A percentile compares a stretch with the other conserved stretches of the same genome.
phyloP scores from a whole-genome alignment of 2,888 invertebrate genomes.

The Caenorhabditis afra region DNA sequence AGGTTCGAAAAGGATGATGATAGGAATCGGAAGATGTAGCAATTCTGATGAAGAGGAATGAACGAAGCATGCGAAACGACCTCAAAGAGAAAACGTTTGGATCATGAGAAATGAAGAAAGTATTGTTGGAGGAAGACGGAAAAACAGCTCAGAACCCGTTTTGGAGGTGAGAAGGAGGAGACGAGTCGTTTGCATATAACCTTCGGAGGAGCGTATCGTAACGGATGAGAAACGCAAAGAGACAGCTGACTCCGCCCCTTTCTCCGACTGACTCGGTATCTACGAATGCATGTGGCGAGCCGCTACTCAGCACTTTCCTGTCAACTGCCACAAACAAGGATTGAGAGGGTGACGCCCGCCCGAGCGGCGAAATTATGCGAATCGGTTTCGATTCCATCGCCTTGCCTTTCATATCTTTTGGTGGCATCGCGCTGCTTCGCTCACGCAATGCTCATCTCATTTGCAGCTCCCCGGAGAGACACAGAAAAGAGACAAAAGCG shows the following conservation, averaged over 20 bases:
- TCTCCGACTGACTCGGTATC: constrained; percentile 8
- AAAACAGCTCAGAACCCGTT: constrained; percentile 50
- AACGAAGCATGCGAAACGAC: constrained; percentile 6
- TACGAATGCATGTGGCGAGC: too few species aligned
- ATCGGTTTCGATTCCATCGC: constrained; percentile 10
- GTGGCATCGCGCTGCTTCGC: constrained; percentile 30
- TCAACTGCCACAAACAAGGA: too few species aligned
- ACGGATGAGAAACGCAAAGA: constrained; percentile 7
- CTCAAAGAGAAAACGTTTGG: constrained; percentile 3
- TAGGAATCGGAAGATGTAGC: constrained; percentile 26
- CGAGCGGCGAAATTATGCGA: constrained; percentile 30
- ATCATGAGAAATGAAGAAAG: constrained; percentile 8
- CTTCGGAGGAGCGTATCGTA: constrained; percentile 50
- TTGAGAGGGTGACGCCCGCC: not conserved
- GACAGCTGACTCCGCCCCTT: constrained; percentile 1
- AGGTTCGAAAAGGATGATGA: constrained; percentile 19
- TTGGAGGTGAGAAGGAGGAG: constrained; percentile 19
- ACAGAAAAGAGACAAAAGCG: constrained; percentile 32
- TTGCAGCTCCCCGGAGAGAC: constrained; percentile 23
- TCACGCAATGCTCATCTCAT: constrained; percentile 54
- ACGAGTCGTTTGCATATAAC: constrained; percentile 41
- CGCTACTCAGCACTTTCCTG: too few species aligned
- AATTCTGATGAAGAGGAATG: not conserved
- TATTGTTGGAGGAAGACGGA: constrained; percentile 1
- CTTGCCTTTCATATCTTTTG: constrained; percentile 34